A percentile compares a stretch with the other conserved stretches of the same genome.
Conservation (phyloP, 2,113 vertebrate species). For the Aspiorhynchus laticeps region DNA sequence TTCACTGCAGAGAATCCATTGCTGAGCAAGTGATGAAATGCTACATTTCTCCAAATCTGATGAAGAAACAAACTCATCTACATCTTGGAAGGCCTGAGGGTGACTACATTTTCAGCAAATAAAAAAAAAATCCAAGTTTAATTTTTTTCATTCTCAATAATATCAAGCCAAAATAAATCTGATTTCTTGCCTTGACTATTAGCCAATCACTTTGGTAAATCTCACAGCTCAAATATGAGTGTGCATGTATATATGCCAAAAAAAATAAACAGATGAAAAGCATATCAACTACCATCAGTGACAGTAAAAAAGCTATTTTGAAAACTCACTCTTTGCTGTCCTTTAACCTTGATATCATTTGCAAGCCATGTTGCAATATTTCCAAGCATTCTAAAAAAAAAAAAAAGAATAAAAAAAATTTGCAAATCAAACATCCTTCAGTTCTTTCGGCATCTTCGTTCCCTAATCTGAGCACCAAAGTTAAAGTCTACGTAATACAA, state of each 20-base stretch:
- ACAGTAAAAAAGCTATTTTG: not conserved
- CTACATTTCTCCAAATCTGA: too few species aligned
- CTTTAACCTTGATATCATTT: not conserved
- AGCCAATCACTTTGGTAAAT: constrained; percentile 67
- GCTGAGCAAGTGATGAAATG: too few species aligned
- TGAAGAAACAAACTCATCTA: too few species aligned
- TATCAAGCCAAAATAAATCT: constrained; percentile 64
- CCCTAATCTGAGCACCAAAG: not conserved
- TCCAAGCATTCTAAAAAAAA: not conserved
- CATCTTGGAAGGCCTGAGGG: too few species aligned
- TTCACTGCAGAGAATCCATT: too few species aligned
- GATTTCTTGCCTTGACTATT: constrained; percentile 61
- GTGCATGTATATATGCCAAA: constrained; percentile 2
- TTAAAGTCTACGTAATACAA: not conserved
- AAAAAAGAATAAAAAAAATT: too few species aligned
- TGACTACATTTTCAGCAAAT: too few species aligned
- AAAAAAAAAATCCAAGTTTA: too few species aligned
- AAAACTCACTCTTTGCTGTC: not conserved
- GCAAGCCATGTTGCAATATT: not conserved
- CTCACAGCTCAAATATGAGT: not conserved
- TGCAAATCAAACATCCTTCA: not conserved
- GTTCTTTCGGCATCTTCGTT: not conserved
- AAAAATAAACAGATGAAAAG: not conserved
- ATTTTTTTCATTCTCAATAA: too few species aligned
- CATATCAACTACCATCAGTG: not conserved